These are phyloP conservation scores for Pangasius larnaudii DNA, from an alignment of 2,797 vertebrate species.

Conservation along the genomic window DNA sequence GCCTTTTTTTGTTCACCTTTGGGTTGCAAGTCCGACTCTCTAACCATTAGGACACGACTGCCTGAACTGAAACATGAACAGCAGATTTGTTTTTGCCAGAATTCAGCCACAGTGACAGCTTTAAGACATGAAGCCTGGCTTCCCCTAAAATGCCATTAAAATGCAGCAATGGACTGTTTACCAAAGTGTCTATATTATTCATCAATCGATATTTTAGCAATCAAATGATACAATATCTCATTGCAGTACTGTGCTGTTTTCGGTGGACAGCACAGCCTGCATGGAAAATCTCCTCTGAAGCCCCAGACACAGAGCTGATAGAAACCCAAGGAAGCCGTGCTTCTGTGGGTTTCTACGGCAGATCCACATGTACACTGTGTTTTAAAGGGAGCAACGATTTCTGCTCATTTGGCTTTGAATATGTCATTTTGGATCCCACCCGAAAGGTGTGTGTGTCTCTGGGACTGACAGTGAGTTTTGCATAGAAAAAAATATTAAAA, in stretches of 20 bases:
- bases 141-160: not conserved
- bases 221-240: not conserved
- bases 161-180: not conserved
- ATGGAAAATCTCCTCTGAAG: not conserved
- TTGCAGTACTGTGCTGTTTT: not conserved
- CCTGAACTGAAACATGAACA: not conserved
- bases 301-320: not conserved
- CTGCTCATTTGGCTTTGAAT: not conserved
- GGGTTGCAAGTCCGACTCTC: too few species aligned
- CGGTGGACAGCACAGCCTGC: not conserved
- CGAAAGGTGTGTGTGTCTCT: not conserved
- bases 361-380: not conserved
- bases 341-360: not conserved
- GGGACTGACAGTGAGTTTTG: not conserved
- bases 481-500: not conserved
- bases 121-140: not conserved
- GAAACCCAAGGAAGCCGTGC: not conserved
- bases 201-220: not conserved
- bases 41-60: too few species aligned
- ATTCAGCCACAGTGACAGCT: not conserved
- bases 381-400: not conserved
- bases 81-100: not conserved
- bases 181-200: not conserved
- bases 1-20: too few species aligned
- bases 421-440: not conserved